Conservation (phyloP, 2,113 vertebrate genomes). For the Myxocyprinus asiaticus region DNA sequence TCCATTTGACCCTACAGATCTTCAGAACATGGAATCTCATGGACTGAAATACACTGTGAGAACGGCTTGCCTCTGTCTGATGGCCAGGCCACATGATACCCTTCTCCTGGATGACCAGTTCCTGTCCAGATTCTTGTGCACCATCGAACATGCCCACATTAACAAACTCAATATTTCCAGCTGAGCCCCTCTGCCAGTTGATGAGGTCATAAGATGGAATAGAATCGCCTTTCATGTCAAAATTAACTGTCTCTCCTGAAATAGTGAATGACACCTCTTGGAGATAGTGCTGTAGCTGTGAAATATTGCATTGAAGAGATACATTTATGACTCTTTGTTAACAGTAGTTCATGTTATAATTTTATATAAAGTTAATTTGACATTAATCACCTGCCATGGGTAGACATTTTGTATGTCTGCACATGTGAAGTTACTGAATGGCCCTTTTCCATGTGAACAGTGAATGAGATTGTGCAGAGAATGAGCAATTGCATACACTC, state of each 20-base stretch:
- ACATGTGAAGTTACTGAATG: constrained; percentile 72
- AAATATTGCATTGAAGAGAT: constrained; percentile 27
- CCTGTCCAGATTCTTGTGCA: constrained; percentile 64
- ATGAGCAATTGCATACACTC: constrained; percentile 73
- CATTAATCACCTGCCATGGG: constrained; percentile 72
- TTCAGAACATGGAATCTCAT: constrained; percentile 75
- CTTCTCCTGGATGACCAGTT: constrained; percentile 71
- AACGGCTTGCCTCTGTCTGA: constrained; percentile 75
- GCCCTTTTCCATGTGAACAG: constrained; percentile 67
- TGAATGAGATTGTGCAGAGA: constrained; percentile 73
- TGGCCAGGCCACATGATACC: constrained; percentile 69
- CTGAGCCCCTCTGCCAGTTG: constrained; percentile 72
- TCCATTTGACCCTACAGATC: constrained; percentile 73
- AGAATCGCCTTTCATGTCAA: constrained; percentile 75
- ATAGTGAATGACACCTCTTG: constrained; percentile 70
- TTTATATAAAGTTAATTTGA: background rate
- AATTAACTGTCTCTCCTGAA: constrained; percentile 70
- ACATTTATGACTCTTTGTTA: background rate
- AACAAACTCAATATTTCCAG: constrained; percentile 68
- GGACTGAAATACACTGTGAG: constrained; percentile 74
- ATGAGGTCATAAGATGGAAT: constrained; percentile 76
- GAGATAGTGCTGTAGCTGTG: constrained; percentile 71
- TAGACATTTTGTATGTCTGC: constrained; percentile 64
- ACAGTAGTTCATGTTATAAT: background rate
- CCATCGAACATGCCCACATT: constrained; percentile 75